Conservation (phyloP, 1,140 invertebrate genomes). For the Drosophila melanogaster region DNA sequence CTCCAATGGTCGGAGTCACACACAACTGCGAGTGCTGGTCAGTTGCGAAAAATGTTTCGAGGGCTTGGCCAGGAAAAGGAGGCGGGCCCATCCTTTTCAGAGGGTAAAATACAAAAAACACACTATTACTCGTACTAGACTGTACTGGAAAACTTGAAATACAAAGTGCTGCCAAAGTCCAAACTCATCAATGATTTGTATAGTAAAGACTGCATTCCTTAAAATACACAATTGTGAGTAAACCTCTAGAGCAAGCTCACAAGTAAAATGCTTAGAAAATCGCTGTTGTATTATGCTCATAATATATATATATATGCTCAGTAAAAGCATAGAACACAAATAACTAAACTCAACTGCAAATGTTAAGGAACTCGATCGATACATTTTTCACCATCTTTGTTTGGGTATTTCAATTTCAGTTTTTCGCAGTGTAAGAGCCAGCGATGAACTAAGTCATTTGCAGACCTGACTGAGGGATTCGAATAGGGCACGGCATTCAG, state of each 20-base stretch:
- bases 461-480: conserved; percentile 40
- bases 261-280: too few relatives aligned
- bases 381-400: too few relatives aligned
- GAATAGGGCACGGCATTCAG: conserved; percentile 54
- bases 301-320: too few relatives aligned
- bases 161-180: not conserved
- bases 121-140: conserved; percentile 36
- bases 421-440: conserved; percentile 19
- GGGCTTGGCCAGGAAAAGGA: conserved; percentile 37
- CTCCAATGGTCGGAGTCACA: conserved; percentile 8
- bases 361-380: too few relatives aligned
- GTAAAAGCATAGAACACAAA: too few relatives aligned
- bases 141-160: not conserved
- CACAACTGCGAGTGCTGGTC: conserved; percentile 22
- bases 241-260: too few relatives aligned
- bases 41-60: conserved; percentile 45
- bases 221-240: too few relatives aligned
- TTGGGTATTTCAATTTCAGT: not conserved
- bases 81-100: conserved; percentile 17
- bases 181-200: not conserved
- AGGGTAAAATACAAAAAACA: conserved; percentile 49
- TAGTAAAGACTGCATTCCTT: not conserved
- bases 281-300: too few relatives aligned
- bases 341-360: too few relatives aligned
- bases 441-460: conserved; percentile 40